Percentiles rank a stretch among this genome's conserved stretches.
These are phyloP conservation scores for Mastacembelus armatus DNA, from an alignment of 2,797 vertebrate genomes.

Conservation along the genomic window DNA sequence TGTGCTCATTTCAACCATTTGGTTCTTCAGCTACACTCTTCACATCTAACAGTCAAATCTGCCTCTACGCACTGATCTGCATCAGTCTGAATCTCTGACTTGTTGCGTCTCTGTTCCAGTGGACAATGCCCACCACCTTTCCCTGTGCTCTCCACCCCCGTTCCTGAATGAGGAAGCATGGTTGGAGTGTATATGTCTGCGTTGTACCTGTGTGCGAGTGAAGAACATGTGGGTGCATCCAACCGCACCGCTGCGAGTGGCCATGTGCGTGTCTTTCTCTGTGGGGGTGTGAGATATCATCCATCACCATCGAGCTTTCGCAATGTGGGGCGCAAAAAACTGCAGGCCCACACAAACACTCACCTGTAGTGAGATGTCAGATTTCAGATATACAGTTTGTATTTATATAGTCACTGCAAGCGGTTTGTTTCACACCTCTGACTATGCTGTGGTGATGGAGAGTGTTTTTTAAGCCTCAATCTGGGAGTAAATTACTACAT, in stretches of 20 bases:
- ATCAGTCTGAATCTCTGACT: slow-evolving; percentile 37
- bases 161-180: slow-evolving; percentile 61
- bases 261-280: slow-evolving; percentile 65
- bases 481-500: slow-evolving; percentile 38
- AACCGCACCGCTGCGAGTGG: slow-evolving; percentile 57
- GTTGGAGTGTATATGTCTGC: slow-evolving; percentile 40
- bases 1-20: background rate
- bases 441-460: background rate
- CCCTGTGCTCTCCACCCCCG: slow-evolving; percentile 63
- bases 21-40: too few species aligned
- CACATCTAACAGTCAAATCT: background rate
- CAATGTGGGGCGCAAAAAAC: background rate
- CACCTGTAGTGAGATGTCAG: slow-evolving; percentile 46
- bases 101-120: slow-evolving; percentile 59
- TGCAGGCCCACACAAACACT: slow-evolving; percentile 18
- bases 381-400: slow-evolving; percentile 28
- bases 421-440: slow-evolving; percentile 50
- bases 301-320: slow-evolving; percentile 30
- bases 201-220: slow-evolving; percentile 22
- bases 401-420: slow-evolving; percentile 27
- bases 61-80: slow-evolving; percentile 4
- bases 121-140: slow-evolving; percentile 34
- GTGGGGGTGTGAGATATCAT: slow-evolving; percentile 77
- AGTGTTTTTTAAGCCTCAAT: slow-evolving; percentile 1
- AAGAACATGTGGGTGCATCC: slow-evolving; percentile 78